These are phyloP conservation scores for Muscidifurax raptorellus DNA, from an alignment of 1,140 invertebrate species.

Conservation along the genomic window DNA sequence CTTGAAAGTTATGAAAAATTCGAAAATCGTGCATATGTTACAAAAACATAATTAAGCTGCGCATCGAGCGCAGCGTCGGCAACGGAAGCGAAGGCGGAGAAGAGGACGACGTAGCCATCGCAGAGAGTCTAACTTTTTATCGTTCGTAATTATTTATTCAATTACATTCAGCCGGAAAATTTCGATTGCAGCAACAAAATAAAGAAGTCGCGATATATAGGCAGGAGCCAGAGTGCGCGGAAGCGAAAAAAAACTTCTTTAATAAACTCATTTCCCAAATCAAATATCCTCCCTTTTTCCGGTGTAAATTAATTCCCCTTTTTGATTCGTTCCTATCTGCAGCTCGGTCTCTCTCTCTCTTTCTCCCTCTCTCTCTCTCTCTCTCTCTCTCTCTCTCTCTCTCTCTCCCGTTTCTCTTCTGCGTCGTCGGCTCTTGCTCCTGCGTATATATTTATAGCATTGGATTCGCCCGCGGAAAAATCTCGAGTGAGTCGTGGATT, in stretches of 20 bases:
- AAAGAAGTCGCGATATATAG: background rate
- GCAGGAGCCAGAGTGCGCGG: background rate
- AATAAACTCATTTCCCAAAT: constrained; percentile 43
- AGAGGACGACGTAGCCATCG: no score
- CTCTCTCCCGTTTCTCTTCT: background rate
- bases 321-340: constrained; percentile 21
- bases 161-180: constrained; percentile 29
- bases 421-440: background rate
- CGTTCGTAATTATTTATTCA: constrained; percentile 43
- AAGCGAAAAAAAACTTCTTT: constrained; percentile 29
- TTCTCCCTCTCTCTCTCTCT: constrained; percentile 1
- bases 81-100: no score
- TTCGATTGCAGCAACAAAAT: constrained; percentile 19
- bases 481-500: constrained; percentile 19
- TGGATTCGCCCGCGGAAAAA: constrained; percentile 25
- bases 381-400: background rate
- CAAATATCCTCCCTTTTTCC: constrained; percentile 37
- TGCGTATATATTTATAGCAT: background rate
- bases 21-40: no score
- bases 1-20: no score
- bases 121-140: constrained; percentile 14
- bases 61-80: no score
- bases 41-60: no score
- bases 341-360: background rate
- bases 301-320: constrained; percentile 42